Conservation (phyloP, 2,113 vertebrate species). For the Opisthocomus hoazin region DNA sequence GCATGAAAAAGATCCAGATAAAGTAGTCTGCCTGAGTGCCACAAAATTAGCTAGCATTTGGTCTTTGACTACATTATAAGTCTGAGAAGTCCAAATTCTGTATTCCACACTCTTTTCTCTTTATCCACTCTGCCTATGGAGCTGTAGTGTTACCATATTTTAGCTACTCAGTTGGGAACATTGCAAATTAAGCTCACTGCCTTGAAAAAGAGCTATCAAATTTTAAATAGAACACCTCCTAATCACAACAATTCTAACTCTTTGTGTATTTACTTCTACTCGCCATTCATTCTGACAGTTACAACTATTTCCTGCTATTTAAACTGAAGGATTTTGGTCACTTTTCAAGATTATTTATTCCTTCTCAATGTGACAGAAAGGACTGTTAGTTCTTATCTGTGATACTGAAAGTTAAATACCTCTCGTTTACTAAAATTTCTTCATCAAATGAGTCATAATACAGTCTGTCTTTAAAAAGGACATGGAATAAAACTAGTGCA, state of each 20-base stretch:
- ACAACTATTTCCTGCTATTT: neutral
- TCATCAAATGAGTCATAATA: neutral
- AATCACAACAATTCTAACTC: neutral
- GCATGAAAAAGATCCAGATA: neutral
- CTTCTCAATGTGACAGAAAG: neutral
- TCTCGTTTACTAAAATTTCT: neutral
- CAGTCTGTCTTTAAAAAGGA: neutral
- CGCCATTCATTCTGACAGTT: neutral
- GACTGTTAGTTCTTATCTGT: neutral
- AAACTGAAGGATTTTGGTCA: neutral
- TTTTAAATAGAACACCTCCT: neutral
- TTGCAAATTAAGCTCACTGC: neutral
- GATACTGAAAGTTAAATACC: neutral
- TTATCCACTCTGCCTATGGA: neutral
- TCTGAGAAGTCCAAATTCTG: neutral
- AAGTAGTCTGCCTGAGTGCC: neutral
- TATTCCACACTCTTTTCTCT: neutral
- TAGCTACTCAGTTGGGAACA: neutral
- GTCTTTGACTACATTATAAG: neutral
- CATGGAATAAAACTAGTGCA: neutral
- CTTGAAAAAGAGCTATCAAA: neutral
- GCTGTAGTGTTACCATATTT: neutral
- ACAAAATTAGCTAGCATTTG: neutral
- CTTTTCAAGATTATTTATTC: neutral
- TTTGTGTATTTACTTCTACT: neutral